Base-by-base conservation (phyloP, 2,113 vertebrate species). In the Setophaga coronata region DNA sequence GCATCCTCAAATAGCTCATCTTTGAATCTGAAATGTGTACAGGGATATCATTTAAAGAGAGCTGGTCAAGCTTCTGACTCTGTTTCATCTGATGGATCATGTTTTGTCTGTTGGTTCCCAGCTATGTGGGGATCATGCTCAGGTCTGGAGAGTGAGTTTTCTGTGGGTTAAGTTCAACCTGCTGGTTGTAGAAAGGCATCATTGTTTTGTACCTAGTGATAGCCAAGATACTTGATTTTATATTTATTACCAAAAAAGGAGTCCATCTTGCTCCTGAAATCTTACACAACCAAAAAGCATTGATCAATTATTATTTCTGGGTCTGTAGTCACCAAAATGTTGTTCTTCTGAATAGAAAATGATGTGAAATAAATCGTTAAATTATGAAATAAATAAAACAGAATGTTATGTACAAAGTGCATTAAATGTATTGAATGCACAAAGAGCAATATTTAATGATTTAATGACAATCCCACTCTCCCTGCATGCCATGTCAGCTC, bases 361-460 rank as follows among this genome's bases (percentile, higher is more conserved):
- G 0, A 21, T 38, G 28, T 50, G 25, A 74, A 64, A 61, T 25
- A 79, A 84, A 47, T 72, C 29, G 56, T 87, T 72, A 65, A 53
- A 34, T 65, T 42, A 47, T 40, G 25, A 57, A 71, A 58, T 73
- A 77, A 85, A 78, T 77, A 54, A 58, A 58, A 57, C 1, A 20
- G 31, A 65, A 25, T 80, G 14, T 36, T 65, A 21, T 28, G 17
- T 58, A 40, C 6, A 18, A 93, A 54, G 69, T 70, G 48, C 26
- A 31, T 73, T 53, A 73, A 92, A 62, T 38, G 9, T 34, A 62
- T 42, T 28, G 20, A 77, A 51, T 80, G 26, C 1, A 0, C 45
- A 80, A 47, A 66, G 74, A 91, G 26, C 42, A 40, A 10, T 24
- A 50, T 80, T 91, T 91, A 85, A 54, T 66, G 71, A 54, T 90